phyloP scores from a whole-genome alignment of 2,113 vertebrate species.

The Thamnaconus septentrionalis region DNA sequence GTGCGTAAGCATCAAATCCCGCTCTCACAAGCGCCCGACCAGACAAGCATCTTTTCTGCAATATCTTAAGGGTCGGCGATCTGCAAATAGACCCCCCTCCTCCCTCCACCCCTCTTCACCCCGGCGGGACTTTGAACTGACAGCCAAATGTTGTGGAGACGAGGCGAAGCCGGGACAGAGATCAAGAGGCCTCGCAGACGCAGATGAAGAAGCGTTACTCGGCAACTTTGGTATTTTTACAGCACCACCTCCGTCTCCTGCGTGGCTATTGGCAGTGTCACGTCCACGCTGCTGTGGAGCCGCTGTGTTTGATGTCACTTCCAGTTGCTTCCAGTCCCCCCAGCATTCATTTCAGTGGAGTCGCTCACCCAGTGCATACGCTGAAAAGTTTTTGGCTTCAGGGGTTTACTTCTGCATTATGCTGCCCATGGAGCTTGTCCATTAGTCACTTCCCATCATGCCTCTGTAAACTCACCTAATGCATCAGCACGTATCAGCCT shows the following conservation, averaged over 20 bases:
- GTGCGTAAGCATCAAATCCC: constrained; percentile 44
- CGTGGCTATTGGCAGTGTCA: constrained; percentile 36
- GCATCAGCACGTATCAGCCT: too few relatives aligned
- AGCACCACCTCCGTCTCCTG: constrained; percentile 41
- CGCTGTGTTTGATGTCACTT: constrained; percentile 8
- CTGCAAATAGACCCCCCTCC: constrained; percentile 37
- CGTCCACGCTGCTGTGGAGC: constrained; percentile 10
- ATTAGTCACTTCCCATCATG: too few relatives aligned
- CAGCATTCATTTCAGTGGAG: too few relatives aligned
- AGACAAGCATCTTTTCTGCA: constrained; percentile 56
- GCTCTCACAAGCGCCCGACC: constrained; percentile 25
- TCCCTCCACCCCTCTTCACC: too few relatives aligned
- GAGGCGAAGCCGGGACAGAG: constrained; percentile 55
- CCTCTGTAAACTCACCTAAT: too few relatives aligned
- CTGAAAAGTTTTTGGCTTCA: neutral
- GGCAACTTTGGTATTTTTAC: constrained; percentile 58
- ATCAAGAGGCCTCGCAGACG: constrained; percentile 48
- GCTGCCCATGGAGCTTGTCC: neutral
- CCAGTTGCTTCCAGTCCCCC: too few relatives aligned
- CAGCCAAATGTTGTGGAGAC: constrained; percentile 53
- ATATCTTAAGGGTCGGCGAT: constrained; percentile 56
- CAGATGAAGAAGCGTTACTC: constrained; percentile 38
- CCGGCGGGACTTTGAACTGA: constrained; percentile 30
- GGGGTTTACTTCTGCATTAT: constrained; percentile 16
- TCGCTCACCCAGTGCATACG: too few relatives aligned